Conservation (phyloP, 2,888 invertebrate species). For the Scaptomyza polygonia region DNA sequence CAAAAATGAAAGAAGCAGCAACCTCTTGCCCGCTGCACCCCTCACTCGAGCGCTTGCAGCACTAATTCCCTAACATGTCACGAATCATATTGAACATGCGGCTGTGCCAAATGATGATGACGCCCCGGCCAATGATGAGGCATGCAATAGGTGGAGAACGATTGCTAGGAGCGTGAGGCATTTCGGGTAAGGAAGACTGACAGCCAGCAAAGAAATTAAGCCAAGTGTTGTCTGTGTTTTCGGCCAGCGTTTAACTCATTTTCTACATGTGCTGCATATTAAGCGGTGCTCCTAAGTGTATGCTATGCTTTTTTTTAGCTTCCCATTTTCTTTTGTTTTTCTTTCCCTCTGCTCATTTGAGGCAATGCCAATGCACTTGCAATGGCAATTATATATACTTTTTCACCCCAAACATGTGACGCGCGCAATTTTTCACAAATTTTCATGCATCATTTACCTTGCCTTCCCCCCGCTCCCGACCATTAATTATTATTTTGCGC, state of each 20-base stretch:
- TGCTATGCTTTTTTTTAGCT: conserved; percentile 23
- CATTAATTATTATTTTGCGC: conserved; percentile 75
- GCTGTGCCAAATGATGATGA: conserved; percentile 77
- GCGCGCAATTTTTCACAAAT: conserved; percentile 76
- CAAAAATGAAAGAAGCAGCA: conserved; percentile 5
- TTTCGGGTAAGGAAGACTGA: conserved; percentile 10
- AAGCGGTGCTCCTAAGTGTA: conserved; percentile 49
- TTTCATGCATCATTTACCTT: conserved; percentile 64
- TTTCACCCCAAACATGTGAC: conserved; percentile 37
- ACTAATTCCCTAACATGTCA: conserved; percentile 83
- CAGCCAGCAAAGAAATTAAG: conserved; percentile 67
- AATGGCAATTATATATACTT: conserved; percentile 60
- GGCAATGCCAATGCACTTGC: conserved; percentile 32
- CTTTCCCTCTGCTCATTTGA: conserved; percentile 59
- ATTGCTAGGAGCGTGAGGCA: neutral
- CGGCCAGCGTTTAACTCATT: conserved; percentile 80
- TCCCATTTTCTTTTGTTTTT: conserved; percentile 5
- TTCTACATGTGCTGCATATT: conserved; percentile 82
- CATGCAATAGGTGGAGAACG: conserved; percentile 15
- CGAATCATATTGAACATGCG: conserved; percentile 82
- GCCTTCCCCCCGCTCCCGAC: conserved; percentile 16
- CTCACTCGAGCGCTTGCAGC: conserved; percentile 23
- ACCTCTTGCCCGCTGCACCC: neutral
- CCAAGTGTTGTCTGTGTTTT: conserved; percentile 71
- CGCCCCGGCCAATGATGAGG: conserved; percentile 53